Base-by-base conservation (phyloP, 2,888 invertebrate genomes). In the Coelinius sp. region DNA sequence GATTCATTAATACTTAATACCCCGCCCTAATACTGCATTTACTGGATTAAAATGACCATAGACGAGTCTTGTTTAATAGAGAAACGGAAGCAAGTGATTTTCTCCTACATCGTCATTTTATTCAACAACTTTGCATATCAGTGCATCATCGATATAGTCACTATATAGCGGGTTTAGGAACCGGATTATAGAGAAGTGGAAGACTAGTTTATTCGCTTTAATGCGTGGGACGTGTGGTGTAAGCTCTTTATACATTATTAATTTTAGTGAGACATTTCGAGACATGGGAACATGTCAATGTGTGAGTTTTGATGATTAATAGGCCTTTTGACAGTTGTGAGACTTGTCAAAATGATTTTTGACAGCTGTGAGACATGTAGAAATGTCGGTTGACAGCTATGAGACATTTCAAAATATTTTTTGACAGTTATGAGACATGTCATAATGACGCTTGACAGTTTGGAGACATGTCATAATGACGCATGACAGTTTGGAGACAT, bases 21-120 rank as follows among this genome's bases (percentile, higher is more conserved):
- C 17, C 5, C 1, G 20, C 2, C 20, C 8, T 22, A 20, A 49
- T 49, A 8, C 49, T 8, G 49, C 53, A 27, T 8, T 53, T 53
- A 53, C 7, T 10, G 10, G 53, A 53, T 53, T 53, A 53, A 53
- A 53, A 53, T 53, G 6, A 2, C 53, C 8, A 14, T 8, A 25
- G 24, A 17, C 25, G 14, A 22, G 25, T 27, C 25, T 25, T 2
- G 14, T 14, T 14, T 59, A 17, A 49, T 2, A 0, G 31, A 27
- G 31, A 35, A 31, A 66, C 71, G 59, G 66, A 71, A 71, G 71
- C 66, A 46, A 44, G 14, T 10, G 46, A 71, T 59, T 66, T 71
- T 71, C 66, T 66, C 35, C 4, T 38, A 22, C 12, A 41, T 63
- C 41, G 63, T n/a, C n/a, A 35, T 41, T 63, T 38, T 63, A 38